A percentile compares a stretch with the other conserved stretches of the same genome.
Conservation (phyloP, 2,797 vertebrate species). For the Pachyuromys duprasi region DNA sequence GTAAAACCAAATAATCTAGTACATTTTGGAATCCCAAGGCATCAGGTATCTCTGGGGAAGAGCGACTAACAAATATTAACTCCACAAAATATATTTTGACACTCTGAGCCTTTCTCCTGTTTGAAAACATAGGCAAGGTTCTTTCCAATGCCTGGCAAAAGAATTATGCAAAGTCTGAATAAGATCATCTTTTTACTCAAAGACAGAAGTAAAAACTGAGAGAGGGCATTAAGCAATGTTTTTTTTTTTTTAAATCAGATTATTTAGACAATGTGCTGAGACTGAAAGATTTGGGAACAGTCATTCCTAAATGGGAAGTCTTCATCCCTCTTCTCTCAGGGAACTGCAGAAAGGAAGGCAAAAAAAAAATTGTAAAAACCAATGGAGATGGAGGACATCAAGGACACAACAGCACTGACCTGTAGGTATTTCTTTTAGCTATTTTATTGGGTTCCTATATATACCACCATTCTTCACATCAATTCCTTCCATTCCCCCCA, state of each 20-base stretch:
- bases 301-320: background rate
- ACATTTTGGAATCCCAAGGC: background rate
- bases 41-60: background rate
- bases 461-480: too few relatives aligned
- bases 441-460: too few relatives aligned
- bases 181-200: background rate
- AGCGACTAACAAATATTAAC: background rate
- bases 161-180: background rate
- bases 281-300: background rate
- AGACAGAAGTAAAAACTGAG: constrained; percentile 9
- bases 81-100: background rate
- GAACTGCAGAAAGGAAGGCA: background rate
- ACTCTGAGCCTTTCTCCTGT: background rate
- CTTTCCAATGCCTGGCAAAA: background rate
- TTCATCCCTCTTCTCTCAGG: background rate
- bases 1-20: background rate
- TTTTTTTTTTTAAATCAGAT: too few relatives aligned
- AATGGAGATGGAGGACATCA: too few relatives aligned
- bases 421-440: background rate
- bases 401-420: background rate
- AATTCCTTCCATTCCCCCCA: too few relatives aligned
- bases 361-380: too few relatives aligned
- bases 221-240: background rate
- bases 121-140: background rate
- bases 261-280: background rate